Conservation (phyloP, 2,113 vertebrate genomes). For the Macaca fascicularis region DNA sequence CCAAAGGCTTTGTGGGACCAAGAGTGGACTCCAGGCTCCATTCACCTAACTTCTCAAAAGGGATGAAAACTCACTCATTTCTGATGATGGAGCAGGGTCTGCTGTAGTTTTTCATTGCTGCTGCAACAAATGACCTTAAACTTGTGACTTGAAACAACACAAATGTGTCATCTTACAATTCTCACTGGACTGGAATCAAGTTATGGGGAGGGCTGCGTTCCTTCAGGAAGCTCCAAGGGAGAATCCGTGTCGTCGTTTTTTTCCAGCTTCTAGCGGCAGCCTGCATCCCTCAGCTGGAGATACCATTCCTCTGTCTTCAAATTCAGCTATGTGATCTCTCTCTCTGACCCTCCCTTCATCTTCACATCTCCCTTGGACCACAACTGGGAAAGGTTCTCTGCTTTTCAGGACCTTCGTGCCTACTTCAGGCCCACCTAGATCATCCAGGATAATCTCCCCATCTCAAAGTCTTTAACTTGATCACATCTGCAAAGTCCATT, state of each 20-base stretch:
- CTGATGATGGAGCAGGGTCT: not conserved
- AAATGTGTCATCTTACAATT: not conserved
- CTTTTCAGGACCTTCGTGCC: not conserved
- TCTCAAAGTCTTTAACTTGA: not conserved
- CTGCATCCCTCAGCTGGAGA: not conserved
- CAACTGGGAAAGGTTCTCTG: not conserved
- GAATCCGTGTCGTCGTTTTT: not conserved
- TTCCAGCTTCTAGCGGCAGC: not conserved
- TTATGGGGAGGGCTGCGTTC: not conserved
- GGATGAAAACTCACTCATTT: not conserved
- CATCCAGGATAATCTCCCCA: not conserved
- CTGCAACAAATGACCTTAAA: not conserved
- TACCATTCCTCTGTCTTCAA: not conserved
- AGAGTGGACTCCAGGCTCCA: not conserved
- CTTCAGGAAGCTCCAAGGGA: not conserved
- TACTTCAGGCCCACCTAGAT: not conserved
- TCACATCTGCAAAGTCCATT: not conserved
- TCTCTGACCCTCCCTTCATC: not conserved
- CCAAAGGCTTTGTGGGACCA: not conserved
- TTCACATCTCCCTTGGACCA: not conserved
- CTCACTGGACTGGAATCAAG: not conserved
- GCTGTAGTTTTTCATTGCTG: not conserved
- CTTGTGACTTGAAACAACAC: not conserved
- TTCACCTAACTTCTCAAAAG: not conserved
- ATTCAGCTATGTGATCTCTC: rapidly evolving